Conservation (phyloP, 2,113 vertebrate genomes). For the Pygoscelis antarcticus region DNA sequence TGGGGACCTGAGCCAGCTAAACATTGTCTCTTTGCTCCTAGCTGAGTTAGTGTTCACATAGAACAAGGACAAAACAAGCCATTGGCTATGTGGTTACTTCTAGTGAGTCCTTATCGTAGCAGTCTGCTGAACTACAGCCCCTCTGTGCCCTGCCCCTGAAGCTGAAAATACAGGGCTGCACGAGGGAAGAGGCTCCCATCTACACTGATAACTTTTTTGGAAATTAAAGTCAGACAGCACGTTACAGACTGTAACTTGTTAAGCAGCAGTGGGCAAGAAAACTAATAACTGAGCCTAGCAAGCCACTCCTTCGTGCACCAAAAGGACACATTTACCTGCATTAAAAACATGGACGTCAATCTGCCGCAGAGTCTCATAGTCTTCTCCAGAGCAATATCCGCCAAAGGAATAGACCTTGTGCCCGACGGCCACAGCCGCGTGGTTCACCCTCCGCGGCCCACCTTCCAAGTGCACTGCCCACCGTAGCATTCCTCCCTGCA, state of each 20-base stretch:
- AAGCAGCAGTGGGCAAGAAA: neutral
- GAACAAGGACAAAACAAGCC: neutral
- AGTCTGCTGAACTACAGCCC: neutral
- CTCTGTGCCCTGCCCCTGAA: neutral
- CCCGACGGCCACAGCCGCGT: slow-evolving; percentile 95
- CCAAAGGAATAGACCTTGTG: slow-evolving; percentile 98
- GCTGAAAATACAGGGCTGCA: neutral
- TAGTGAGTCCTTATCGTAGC: neutral
- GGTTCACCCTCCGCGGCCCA: slow-evolving; percentile 97
- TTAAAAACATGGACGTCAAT: slow-evolving; percentile 91
- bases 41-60: neutral
- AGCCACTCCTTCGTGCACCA: neutral
- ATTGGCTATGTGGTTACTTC: neutral
- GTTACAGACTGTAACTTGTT: fast-evolving
- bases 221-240: neutral
- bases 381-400: slow-evolving; percentile 97
- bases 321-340: slow-evolving; percentile 69
- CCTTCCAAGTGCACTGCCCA: slow-evolving; percentile 98
- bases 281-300: neutral
- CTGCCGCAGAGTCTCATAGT: slow-evolving; percentile 95
- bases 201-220: no score
- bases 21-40: neutral
- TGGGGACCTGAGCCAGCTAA: neutral
- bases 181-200: neutral
- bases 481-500: slow-evolving; percentile 89